Percentiles rank a stretch among this genome's conserved stretches.
Conservation (phyloP, 1,140 invertebrate species). For the Ceratitis capitata region DNA sequence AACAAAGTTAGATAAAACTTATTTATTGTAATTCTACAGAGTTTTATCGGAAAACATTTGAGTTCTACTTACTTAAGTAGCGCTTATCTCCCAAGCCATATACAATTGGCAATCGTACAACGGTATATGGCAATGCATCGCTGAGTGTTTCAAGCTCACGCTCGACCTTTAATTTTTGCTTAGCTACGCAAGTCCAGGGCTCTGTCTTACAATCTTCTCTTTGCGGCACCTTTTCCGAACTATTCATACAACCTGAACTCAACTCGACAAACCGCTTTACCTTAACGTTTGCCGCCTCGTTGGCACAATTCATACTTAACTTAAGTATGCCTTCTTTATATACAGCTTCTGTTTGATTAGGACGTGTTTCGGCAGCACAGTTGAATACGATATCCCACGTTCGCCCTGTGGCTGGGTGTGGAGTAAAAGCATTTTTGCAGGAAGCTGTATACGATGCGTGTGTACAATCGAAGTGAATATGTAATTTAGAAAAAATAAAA, state of each 20-base stretch:
- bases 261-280: conserved; percentile 83
- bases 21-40: not conserved
- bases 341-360: conserved; percentile 85
- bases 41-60: not conserved
- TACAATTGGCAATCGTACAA: conserved; percentile 85
- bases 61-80: conserved; percentile 76
- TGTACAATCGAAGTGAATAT: not conserved
- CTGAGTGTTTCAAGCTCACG: conserved; percentile 73
- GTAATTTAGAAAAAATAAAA: not conserved
- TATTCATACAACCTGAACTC: conserved; percentile 83
- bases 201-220: conserved; percentile 80
- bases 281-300: conserved; percentile 75
- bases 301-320: conserved; percentile 84
- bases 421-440: conserved; percentile 78
- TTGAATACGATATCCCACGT: conserved; percentile 85
- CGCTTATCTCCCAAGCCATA: conserved; percentile 86
- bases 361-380: conserved; percentile 89
- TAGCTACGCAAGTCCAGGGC: conserved; percentile 85
- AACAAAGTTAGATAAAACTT: conserved; percentile 36
- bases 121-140: conserved; percentile 76
- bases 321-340: conserved; percentile 90
- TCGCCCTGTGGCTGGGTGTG: conserved; percentile 65
- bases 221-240: conserved; percentile 79
- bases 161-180: conserved; percentile 87
- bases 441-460: conserved; percentile 69